A percentile compares a stretch with the other conserved stretches of the same genome.
Evolutionary conservation across 2,888 invertebrate genomes (phyloP).

Genomic region (Chironomus riparius): DNA sequence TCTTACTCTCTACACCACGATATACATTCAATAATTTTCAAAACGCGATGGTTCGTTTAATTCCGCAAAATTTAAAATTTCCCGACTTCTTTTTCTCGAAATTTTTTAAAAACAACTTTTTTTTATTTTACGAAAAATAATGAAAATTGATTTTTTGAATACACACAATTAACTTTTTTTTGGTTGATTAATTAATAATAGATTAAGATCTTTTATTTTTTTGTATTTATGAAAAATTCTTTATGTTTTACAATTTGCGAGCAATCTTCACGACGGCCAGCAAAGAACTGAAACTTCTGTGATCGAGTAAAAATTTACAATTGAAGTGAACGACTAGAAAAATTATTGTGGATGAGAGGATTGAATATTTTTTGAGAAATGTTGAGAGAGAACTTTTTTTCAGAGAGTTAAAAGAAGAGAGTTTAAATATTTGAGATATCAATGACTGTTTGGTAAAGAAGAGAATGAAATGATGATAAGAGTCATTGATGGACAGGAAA

Average conservation of each 20-base stretch:
- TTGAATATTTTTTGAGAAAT: not conserved
- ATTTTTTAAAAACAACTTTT: not conserved
- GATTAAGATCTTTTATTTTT: not conserved
- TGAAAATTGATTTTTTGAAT: not conserved
- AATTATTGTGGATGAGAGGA: not conserved
- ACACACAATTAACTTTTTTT: not conserved
- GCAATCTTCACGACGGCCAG: slow-evolving; percentile 19
- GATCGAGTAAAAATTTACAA: not conserved
- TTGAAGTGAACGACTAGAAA: not conserved
- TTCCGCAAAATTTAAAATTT: not conserved
- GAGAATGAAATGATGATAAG: not conserved
- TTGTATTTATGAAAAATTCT: not conserved
- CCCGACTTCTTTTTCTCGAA: no score
- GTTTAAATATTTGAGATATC: not conserved
- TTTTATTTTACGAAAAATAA: not conserved
- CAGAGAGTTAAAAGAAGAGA: not conserved
- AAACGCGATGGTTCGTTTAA: not conserved
- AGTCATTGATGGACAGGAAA: no score
- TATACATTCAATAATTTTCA: no score
- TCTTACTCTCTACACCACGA: not conserved
- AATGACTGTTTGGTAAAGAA: not conserved
- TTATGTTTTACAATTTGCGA: not conserved
- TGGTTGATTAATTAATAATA: not conserved
- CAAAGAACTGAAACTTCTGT: slow-evolving; percentile 5
- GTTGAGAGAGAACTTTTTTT: not conserved